phyloP scores from a whole-genome alignment of 2,797 vertebrate genomes.

The Acanthiza pusilla region DNA sequence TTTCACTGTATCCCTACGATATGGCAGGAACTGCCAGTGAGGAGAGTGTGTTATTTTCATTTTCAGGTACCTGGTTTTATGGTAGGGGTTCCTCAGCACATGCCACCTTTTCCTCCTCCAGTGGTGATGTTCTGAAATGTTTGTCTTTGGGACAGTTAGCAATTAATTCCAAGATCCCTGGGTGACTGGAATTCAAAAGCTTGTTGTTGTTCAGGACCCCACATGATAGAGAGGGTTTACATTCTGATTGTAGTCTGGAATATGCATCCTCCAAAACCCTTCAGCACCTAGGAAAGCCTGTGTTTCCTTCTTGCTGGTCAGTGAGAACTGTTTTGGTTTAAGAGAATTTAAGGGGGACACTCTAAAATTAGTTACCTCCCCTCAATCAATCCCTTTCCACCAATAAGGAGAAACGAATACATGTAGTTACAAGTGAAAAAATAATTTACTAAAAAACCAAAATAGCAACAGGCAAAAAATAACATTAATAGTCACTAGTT shows the following conservation, averaged over 20 bases:
- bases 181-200: background rate
- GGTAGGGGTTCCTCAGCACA: background rate
- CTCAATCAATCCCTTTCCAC: background rate
- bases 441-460: background rate
- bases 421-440: background rate
- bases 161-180: background rate
- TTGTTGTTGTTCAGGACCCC: background rate
- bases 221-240: background rate
- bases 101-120: background rate
- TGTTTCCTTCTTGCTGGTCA: background rate
- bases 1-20: background rate
- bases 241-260: background rate
- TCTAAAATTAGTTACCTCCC: background rate
- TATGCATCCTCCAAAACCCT: background rate
- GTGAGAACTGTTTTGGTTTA: background rate
- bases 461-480: background rate
- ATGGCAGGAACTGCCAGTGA: background rate
- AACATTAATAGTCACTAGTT: background rate
- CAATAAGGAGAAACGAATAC: background rate
- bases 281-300: background rate
- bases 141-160: background rate
- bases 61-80: background rate
- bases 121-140: background rate
- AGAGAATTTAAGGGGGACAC: background rate
- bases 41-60: background rate